A percentile compares a stretch with the other conserved stretches of the same genome.
phyloP scores from a whole-genome alignment of 2,113 vertebrate species.

The Ochotona princeps region DNA sequence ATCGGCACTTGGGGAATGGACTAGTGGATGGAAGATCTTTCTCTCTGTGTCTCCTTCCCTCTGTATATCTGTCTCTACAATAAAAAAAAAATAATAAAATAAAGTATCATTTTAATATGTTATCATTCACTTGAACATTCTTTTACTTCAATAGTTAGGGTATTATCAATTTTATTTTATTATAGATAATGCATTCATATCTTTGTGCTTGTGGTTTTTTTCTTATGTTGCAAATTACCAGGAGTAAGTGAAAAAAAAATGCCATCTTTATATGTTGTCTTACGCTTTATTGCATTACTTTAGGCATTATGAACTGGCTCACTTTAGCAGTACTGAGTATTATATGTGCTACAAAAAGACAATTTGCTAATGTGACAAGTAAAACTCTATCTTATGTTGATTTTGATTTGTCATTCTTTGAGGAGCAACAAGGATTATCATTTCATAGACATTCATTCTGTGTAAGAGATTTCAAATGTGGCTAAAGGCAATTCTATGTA shows the following conservation, averaged over 20 bases:
- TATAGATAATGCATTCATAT: not conserved
- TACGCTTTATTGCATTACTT: not conserved
- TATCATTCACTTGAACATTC: not conserved
- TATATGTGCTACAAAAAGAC: not conserved
- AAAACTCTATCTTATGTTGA: slow-evolving; percentile 2
- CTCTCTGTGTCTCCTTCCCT: no score
- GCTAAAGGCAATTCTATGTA: not conserved
- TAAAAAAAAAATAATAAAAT: no score
- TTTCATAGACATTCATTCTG: slow-evolving; percentile 1
- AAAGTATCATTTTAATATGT: slow-evolving; percentile 25
- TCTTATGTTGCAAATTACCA: not conserved
- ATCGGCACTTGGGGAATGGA: no score
- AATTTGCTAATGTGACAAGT: not conserved
- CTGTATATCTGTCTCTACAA: no score
- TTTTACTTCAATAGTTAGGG: slow-evolving; percentile 15
- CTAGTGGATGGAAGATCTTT: no score
- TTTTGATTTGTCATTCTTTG: slow-evolving; percentile 15
- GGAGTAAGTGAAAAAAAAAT: not conserved
- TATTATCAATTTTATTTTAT: not conserved
- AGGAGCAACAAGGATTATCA: not conserved
- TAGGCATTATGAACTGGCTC: not conserved
- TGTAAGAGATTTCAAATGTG: slow-evolving; percentile 19
- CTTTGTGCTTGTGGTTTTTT: not conserved
- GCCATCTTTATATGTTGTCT: not conserved
- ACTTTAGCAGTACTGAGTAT: not conserved